These are phyloP conservation scores for Marcusenius ussheri DNA, from an alignment of 2,113 vertebrate genomes.

Conservation along the genomic window DNA sequence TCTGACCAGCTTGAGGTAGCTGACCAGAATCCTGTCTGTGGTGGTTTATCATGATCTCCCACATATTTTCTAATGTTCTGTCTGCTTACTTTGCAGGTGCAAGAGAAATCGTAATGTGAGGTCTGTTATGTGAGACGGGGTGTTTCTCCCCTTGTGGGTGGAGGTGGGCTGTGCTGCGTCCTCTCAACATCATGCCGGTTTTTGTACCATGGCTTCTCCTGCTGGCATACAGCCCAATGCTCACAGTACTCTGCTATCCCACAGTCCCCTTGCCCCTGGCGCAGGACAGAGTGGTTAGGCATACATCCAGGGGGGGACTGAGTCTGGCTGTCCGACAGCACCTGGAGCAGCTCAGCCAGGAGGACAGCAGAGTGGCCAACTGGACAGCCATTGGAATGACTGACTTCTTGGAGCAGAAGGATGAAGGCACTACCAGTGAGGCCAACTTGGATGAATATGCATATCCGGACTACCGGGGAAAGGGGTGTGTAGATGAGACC, in stretches of 20 bases:
- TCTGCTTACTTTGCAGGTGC: slow-evolving; percentile 58
- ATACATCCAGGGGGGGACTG: slow-evolving; percentile 55
- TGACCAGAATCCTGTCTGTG: background rate
- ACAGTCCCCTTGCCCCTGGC: slow-evolving; percentile 67
- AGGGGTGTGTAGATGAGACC: slow-evolving; percentile 95
- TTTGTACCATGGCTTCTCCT: slow-evolving; percentile 74
- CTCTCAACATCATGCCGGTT: slow-evolving; percentile 83
- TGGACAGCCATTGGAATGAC: slow-evolving; percentile 64
- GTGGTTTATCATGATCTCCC: background rate
- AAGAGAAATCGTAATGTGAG: slow-evolving; percentile 56
- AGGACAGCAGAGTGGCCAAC: slow-evolving; percentile 60
- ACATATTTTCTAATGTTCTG: background rate
- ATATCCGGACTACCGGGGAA: slow-evolving; percentile 93
- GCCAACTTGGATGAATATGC: slow-evolving; percentile 85
- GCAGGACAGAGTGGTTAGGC: slow-evolving; percentile 69
- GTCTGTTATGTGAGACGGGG: slow-evolving; percentile 76
- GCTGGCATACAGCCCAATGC: slow-evolving; percentile 80
- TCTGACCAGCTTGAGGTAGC: background rate
- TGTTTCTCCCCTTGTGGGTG: slow-evolving; percentile 73
- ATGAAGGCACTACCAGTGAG: slow-evolving; percentile 67
- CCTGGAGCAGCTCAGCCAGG: slow-evolving; percentile 66
- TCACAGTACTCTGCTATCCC: slow-evolving; percentile 70
- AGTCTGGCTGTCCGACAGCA: slow-evolving; percentile 57
- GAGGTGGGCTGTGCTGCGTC: slow-evolving; percentile 79
- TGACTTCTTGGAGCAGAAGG: slow-evolving; percentile 57